Percentiles rank a stretch among this genome's conserved stretches.
Evolutionary conservation across 1,140 invertebrate genomes (phyloP).

Genomic region (Aphidius gifuensis): DNA sequence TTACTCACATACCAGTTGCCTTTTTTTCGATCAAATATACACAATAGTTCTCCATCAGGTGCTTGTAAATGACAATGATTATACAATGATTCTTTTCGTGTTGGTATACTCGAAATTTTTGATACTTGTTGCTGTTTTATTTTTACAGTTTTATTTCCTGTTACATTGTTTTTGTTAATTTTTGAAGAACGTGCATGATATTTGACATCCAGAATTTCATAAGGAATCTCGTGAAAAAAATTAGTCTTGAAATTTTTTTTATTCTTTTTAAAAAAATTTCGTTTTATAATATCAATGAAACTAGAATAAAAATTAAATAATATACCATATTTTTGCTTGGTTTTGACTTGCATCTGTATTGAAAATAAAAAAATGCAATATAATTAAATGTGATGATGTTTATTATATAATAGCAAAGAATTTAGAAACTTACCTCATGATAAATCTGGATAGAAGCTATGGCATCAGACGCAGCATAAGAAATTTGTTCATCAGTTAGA

Average conservation of each 20-base stretch:
- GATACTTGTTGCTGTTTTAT: conserved; percentile 17
- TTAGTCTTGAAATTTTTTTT: no score
- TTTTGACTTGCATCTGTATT: no score
- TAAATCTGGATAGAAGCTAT: conserved; percentile 68
- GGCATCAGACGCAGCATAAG: conserved; percentile 74
- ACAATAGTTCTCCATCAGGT: conserved; percentile 74
- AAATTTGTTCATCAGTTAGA: conserved; percentile 62
- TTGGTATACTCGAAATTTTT: conserved; percentile 43
- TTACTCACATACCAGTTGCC: conserved; percentile 77
- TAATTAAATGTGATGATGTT: no score
- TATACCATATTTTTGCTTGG: no score
- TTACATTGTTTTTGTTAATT: conserved; percentile 2
- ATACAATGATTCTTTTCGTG: conserved; percentile 68
- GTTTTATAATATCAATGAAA: no score
- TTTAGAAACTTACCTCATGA: conserved; percentile 20
- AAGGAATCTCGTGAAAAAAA: background rate
- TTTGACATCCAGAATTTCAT: background rate
- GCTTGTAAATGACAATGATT: conserved; percentile 77
- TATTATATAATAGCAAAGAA: no score
- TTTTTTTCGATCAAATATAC: conserved; percentile 77
- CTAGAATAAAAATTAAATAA: no score
- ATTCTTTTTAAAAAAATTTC: no score
- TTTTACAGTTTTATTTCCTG: background rate
- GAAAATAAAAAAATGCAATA: no score
- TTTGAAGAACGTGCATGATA: background rate